Percentiles rank a stretch among this genome's conserved stretches.
Conservation (phyloP, 2,797 vertebrate species). For the Darevskia nairensis region DNA sequence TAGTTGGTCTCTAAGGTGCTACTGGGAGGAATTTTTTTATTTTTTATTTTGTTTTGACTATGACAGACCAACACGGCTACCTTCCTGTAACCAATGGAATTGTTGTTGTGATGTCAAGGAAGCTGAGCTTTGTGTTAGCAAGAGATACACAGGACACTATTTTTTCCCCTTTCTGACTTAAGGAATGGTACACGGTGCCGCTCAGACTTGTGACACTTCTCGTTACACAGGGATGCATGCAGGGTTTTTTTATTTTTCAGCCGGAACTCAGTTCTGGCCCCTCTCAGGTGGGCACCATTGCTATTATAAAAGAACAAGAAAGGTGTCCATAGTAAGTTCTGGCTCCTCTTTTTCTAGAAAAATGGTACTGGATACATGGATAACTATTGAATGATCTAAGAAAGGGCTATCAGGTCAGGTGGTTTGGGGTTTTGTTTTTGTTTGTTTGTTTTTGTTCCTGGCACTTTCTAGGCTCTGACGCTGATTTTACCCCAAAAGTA, state of each 20-base stretch:
- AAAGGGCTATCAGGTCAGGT: neutral
- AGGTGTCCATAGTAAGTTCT: no score
- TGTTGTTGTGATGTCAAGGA: neutral
- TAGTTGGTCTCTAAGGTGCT: no score
- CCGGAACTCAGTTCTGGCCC: no score
- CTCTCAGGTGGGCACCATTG: no score
- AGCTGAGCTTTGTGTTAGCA: neutral
- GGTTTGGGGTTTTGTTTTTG: neutral
- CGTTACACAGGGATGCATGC: neutral
- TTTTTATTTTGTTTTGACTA: no score
- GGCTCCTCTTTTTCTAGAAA: no score
- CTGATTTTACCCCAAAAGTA: conserved; percentile 1
- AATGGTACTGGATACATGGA: neutral
- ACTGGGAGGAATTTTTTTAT: no score
- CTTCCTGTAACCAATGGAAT: no score
- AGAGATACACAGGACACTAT: neutral
- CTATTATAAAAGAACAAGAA: no score
- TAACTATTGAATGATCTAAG: neutral
- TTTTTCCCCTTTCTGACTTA: neutral
- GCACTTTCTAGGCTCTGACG: neutral
- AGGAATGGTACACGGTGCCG: neutral
- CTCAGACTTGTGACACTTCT: neutral
- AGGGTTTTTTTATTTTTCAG: no score
- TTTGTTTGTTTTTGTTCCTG: neutral
- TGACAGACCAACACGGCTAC: no score